Conservation (phyloP, 1,140 invertebrate species). For the Rhagoletis pomonella region DNA sequence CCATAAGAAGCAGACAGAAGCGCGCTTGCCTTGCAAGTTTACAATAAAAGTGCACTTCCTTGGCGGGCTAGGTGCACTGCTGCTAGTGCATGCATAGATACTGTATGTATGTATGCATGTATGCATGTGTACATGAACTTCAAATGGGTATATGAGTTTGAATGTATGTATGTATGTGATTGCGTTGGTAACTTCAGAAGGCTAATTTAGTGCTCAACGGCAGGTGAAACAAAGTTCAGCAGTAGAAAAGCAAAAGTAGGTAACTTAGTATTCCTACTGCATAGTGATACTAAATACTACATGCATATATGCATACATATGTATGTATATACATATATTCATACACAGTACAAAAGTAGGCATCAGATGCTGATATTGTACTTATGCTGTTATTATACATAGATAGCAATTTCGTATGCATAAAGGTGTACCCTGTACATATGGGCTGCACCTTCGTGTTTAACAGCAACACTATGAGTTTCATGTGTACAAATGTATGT, state of each 20-base stretch:
- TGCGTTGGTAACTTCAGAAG: not conserved
- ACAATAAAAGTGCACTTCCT: conserved; percentile 14
- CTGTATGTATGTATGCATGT: not conserved
- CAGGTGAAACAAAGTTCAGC: not conserved
- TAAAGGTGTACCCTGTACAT: not conserved
- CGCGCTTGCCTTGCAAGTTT: conserved; percentile 1
- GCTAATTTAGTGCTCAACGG: conserved; percentile 21
- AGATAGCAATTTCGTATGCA: not conserved
- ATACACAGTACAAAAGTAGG: not conserved
- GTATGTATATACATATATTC: not conserved
- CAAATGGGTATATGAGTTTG: not conserved
- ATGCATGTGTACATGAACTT: not conserved
- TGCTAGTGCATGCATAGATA: not conserved
- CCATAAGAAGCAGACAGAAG: not conserved
- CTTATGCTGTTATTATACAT: too few relatives aligned
- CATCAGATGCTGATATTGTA: too few relatives aligned
- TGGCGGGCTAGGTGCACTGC: not conserved
- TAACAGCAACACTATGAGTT: not conserved
- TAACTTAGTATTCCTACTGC: not conserved
- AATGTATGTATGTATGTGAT: not conserved
- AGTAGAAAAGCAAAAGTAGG: not conserved
- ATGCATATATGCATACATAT: not conserved
- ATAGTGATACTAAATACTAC: not conserved
- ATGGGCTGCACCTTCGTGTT: not conserved
- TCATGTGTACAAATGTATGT: not conserved